phyloP scores from a whole-genome alignment of 2,113 vertebrate species.

The Mionectes macconnelli region DNA sequence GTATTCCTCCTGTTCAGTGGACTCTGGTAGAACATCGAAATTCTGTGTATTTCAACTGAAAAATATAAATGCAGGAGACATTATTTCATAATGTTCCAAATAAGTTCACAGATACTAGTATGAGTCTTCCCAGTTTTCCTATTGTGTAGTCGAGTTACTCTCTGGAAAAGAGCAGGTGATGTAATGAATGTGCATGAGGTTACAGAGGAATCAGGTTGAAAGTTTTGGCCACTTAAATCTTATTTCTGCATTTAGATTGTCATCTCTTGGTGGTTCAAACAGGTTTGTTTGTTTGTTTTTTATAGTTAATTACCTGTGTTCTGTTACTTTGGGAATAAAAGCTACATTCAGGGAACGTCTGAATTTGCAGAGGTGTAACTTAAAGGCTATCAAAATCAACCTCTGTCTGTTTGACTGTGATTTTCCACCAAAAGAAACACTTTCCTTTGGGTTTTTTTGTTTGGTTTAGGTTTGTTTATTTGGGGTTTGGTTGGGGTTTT shows the following conservation, averaged over 20 bases:
- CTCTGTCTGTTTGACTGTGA: neutral
- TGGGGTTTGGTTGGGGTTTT: neutral
- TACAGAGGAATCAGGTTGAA: neutral
- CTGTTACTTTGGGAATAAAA: neutral
- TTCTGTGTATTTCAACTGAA: neutral
- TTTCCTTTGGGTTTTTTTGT: neutral
- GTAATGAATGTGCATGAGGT: neutral
- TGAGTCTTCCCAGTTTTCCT: neutral
- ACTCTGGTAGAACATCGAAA: neutral
- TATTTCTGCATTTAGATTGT: neutral
- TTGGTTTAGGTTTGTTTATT: neutral
- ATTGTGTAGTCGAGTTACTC: neutral
- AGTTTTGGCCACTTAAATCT: neutral
- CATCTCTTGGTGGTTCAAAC: neutral
- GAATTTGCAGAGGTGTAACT: neutral
- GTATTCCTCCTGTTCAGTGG: neutral
- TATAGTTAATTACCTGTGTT: neutral
- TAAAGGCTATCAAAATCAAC: neutral
- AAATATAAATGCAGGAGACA: accelerated
- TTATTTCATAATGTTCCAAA: neutral
- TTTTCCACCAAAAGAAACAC: neutral
- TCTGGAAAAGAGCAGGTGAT: neutral
- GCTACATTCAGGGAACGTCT: neutral
- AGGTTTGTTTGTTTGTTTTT: neutral
- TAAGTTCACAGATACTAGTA: neutral